A percentile compares a stretch with the other conserved stretches of the same genome.
phyloP scores from a whole-genome alignment of 2,113 vertebrate genomes.

The Anseranas semipalmata region DNA sequence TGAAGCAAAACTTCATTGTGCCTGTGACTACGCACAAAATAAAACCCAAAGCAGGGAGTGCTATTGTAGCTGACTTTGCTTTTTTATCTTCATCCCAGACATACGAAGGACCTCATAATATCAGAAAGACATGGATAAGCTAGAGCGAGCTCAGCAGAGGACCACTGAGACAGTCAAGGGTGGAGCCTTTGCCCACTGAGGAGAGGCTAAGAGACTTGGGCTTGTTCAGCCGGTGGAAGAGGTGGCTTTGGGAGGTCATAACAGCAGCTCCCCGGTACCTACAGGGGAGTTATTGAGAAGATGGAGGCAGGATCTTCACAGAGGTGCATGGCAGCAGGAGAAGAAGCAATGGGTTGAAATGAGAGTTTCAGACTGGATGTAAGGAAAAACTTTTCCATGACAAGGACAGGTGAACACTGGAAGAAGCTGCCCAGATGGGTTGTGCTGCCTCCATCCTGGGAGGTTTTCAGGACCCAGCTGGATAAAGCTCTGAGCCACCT shows the following conservation, averaged over 20 bases:
- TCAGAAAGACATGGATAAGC: fast-evolving
- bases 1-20: neutral
- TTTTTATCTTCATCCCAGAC: neutral
- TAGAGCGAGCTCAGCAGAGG: neutral
- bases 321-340: neutral
- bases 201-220: neutral
- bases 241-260: neutral
- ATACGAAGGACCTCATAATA: neutral
- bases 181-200: neutral
- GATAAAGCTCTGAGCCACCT: neutral
- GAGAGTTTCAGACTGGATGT: neutral
- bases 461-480: neutral
- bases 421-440: neutral
- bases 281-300: neutral
- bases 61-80: neutral
- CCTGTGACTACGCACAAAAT: neutral
- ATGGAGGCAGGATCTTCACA: neutral
- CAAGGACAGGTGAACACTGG: neutral
- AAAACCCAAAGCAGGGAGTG: neutral
- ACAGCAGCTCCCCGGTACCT: neutral
- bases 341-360: neutral
- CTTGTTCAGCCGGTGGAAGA: neutral
- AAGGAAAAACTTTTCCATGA: neutral
- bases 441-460: neutral
- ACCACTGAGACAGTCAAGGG: neutral